A percentile compares a stretch with the other conserved stretches of the same genome.
These are phyloP conservation scores for Lamellibrachia luymesi DNA, from an alignment of 1,140 invertebrate species.

Conservation along the genomic window DNA sequence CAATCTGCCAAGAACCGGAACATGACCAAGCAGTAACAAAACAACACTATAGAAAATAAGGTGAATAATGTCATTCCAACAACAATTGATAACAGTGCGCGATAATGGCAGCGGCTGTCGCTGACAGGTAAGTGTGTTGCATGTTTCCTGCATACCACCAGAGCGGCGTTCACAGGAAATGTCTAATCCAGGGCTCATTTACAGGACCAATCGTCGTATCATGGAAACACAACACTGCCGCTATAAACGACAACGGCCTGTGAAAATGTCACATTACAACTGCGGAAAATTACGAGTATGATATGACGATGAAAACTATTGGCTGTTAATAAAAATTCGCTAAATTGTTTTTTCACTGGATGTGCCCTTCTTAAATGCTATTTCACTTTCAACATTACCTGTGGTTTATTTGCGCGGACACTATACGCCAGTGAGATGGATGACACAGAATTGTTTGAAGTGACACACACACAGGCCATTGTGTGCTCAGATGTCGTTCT, in stretches of 20 bases:
- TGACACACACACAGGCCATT: neutral
- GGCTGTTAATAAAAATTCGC: neutral
- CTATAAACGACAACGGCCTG: neutral
- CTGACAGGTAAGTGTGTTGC: neutral
- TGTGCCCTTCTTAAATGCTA: neutral
- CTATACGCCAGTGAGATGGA: neutral
- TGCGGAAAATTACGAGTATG: neutral
- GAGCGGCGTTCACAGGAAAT: neutral
- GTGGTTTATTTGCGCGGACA: neutral
- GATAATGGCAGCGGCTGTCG: neutral
- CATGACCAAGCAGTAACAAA: neutral
- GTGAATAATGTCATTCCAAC: neutral
- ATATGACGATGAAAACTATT: neutral
- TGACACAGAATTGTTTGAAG: neutral
- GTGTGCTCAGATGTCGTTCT: neutral
- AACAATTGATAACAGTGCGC: neutral
- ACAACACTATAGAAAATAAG: neutral
- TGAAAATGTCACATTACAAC: neutral
- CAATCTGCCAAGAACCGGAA: too few species aligned
- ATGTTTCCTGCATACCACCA: neutral
- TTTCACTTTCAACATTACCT: neutral
- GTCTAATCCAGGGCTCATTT: neutral
- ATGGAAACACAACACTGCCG: neutral
- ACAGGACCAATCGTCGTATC: neutral
- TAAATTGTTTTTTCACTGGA: neutral